These are phyloP conservation scores for Lepeophtheirus nordmannii DNA, from an alignment of 2,888 invertebrate species.

Conservation along the genomic window DNA sequence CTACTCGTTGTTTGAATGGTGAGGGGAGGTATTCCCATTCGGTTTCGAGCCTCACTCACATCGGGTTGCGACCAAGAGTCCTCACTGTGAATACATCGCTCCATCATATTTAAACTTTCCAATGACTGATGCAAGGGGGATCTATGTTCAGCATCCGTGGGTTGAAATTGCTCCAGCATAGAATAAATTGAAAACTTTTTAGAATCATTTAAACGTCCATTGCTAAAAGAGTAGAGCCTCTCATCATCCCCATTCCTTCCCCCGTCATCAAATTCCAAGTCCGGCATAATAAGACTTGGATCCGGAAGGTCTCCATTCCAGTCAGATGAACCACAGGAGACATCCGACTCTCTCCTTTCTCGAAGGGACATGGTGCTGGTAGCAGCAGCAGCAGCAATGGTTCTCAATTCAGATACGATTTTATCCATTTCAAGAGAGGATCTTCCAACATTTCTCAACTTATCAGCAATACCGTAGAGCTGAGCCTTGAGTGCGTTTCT, in stretches of 20 bases:
- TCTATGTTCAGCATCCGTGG: neutral
- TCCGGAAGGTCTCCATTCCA: neutral
- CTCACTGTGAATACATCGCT: neutral
- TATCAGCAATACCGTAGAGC: neutral
- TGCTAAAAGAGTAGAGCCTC: neutral
- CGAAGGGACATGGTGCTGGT: too few species aligned
- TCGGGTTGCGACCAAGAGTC: neutral
- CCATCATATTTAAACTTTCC: neutral
- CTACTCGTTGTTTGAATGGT: neutral
- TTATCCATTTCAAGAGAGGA: neutral
- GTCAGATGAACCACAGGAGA: neutral
- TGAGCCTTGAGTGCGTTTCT: neutral
- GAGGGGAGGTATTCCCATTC: slow-evolving; percentile 1
- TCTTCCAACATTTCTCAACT: neutral
- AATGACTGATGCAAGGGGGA: neutral
- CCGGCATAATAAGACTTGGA: neutral
- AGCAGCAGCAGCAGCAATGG: neutral
- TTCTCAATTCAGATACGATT: neutral
- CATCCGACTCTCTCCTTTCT: neutral
- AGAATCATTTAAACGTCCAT: neutral
- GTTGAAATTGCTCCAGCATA: neutral
- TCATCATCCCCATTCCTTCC: too few species aligned
- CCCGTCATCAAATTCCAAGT: too few species aligned
- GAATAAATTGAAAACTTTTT: neutral
- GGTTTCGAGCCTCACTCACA: neutral